phyloP scores from a whole-genome alignment of 2,888 invertebrate species.

The Drosophila greeni region DNA sequence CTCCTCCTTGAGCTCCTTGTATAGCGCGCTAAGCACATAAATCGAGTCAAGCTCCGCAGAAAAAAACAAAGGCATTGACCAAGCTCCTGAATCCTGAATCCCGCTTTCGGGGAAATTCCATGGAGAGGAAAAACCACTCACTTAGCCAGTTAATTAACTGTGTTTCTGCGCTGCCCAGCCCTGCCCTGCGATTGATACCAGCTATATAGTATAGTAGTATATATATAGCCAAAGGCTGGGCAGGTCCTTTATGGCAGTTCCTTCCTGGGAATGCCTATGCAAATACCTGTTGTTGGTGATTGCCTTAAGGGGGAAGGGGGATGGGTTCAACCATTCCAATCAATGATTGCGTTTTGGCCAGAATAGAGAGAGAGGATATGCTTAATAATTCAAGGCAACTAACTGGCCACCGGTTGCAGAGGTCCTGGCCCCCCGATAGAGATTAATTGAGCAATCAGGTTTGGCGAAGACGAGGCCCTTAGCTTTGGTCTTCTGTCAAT shows the following conservation, averaged over 20 bases:
- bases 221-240: background rate
- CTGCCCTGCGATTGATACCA: slow-evolving; percentile 25
- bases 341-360: slow-evolving; percentile 11
- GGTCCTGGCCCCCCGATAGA: slow-evolving; percentile 11
- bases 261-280: slow-evolving; percentile 17
- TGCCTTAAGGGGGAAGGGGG: too few relatives aligned
- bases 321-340: slow-evolving; percentile 1
- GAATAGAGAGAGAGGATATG: background rate
- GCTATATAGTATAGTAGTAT: too few relatives aligned
- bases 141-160: slow-evolving; percentile 41
- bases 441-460: slow-evolving; percentile 37
- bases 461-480: background rate
- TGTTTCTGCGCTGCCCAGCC: slow-evolving; percentile 7
- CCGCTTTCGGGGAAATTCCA: slow-evolving; percentile 19
- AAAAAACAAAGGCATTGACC: slow-evolving; percentile 16
- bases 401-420: background rate
- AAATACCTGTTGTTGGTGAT: slow-evolving; percentile 13
- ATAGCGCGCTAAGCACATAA: slow-evolving; percentile 51
- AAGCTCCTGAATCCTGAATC: slow-evolving; percentile 22
- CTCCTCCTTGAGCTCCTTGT: background rate
- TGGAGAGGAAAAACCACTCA: slow-evolving; percentile 28
- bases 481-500: background rate
- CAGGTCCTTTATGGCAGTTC: background rate
- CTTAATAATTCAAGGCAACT: slow-evolving; percentile 30
- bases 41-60: slow-evolving; percentile 40